Evolutionary conservation across 2,797 vertebrate species (phyloP).

Genomic region (Zalophus californianus): DNA sequence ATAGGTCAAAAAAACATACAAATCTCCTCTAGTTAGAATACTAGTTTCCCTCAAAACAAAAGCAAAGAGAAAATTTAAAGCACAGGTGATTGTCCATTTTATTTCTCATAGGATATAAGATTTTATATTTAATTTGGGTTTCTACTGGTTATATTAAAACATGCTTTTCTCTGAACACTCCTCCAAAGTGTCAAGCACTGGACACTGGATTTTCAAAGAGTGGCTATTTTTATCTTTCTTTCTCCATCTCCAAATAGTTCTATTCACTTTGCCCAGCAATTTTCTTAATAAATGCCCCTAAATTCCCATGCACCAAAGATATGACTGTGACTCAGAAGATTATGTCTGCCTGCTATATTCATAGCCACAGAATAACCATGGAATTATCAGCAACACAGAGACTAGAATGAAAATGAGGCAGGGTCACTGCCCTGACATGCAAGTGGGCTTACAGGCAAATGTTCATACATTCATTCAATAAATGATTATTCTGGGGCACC

Average conservation of each 20-base stretch:
- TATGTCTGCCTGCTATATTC: not conserved
- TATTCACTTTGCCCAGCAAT: conserved; percentile 35
- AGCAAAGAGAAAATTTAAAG: conserved; percentile 69
- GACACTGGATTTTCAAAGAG: conserved; percentile 65
- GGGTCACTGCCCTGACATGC: not conserved
- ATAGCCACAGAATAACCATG: conserved; percentile 13
- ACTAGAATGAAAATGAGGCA: conserved; percentile 55
- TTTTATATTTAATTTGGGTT: conserved; percentile 55
- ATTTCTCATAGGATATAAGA: conserved; percentile 68
- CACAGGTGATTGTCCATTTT: conserved; percentile 61
- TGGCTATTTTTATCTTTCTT: conserved; percentile 77
- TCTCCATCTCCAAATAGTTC: conserved; percentile 59
- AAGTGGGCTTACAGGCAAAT: not conserved
- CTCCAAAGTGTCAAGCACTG: conserved; percentile 24
- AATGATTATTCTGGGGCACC: not conserved
- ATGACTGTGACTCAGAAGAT: not conserved
- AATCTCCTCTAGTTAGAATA: conserved; percentile 47
- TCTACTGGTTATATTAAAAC: conserved; percentile 62
- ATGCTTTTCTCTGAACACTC: conserved; percentile 57
- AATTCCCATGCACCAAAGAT: conserved; percentile 3
- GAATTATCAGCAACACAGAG: conserved; percentile 31
- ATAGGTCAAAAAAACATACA: conserved; percentile 71
- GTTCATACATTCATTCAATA: not conserved
- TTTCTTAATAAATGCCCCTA: conserved; percentile 68
- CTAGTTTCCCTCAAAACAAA: conserved; percentile 59